Evolutionary conservation across 2,888 invertebrate genomes (phyloP).

Genomic region (Chorisops tibialis): DNA sequence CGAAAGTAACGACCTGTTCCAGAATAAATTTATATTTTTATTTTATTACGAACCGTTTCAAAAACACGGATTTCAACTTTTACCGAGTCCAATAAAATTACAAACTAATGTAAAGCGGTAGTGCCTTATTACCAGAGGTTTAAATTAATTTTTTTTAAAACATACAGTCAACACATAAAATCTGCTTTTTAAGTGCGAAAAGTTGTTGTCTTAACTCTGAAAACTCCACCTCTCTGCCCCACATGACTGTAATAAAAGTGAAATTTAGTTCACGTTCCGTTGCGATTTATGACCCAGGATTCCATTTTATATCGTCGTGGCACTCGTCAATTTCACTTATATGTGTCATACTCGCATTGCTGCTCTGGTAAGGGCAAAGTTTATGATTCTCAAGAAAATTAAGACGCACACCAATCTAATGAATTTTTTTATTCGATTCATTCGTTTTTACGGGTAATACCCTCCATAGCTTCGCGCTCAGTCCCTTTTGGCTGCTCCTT

Average conservation of each 20-base stretch:
- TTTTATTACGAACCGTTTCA: too few species aligned
- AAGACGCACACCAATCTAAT: constrained; percentile 7
- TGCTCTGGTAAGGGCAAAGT: constrained; percentile 6
- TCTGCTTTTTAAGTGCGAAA: constrained; percentile 7
- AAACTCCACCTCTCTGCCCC: too few species aligned
- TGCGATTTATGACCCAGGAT: constrained; percentile 19
- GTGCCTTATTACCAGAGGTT: too few species aligned
- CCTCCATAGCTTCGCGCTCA: too few species aligned
- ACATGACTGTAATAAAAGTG: constrained; percentile 4
- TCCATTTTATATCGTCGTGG: constrained; percentile 15
- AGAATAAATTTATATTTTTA: too few species aligned
- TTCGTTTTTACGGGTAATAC: too few species aligned
- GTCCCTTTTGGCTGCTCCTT: too few species aligned
- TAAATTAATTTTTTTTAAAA: constrained; percentile 1
- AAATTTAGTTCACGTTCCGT: constrained; percentile 23
- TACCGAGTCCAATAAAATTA: too few species aligned
- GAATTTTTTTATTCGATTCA: constrained; percentile 18
- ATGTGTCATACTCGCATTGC: constrained; percentile 3
- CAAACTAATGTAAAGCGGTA: too few species aligned
- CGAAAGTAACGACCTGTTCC: too few species aligned
- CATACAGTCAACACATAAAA: constrained; percentile 9
- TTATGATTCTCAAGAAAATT: constrained; percentile 10
- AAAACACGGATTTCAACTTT: too few species aligned
- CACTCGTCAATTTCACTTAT: constrained; percentile 5
- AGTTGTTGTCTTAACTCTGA: neutral